These are phyloP conservation scores for Caretta caretta DNA, from an alignment of 2,113 vertebrate species.

Conservation along the genomic window DNA sequence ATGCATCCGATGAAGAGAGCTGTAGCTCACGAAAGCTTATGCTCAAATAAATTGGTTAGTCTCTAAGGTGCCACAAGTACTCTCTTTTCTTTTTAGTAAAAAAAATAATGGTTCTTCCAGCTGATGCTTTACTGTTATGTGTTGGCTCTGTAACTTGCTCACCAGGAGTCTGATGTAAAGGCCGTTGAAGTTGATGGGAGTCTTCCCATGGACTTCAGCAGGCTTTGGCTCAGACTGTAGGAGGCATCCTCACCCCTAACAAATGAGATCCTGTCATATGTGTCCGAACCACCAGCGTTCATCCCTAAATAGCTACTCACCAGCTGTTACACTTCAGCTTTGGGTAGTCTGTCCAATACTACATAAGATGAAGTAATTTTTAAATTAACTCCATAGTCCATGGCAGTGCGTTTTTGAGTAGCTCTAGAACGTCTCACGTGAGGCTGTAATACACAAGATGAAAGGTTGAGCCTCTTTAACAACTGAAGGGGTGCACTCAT, in stretches of 20 bases:
- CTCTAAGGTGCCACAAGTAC: too few relatives aligned
- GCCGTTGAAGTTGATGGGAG: background rate
- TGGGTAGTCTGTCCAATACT: background rate
- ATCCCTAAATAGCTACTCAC: accelerated
- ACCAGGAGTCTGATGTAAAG: background rate
- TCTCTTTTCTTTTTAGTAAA: background rate
- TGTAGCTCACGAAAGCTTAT: too few relatives aligned
- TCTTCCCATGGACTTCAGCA: background rate
- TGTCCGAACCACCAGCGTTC: background rate
- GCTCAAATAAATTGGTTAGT: too few relatives aligned
- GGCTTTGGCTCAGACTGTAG: accelerated
- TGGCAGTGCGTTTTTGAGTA: background rate
- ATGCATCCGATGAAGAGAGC: too few relatives aligned
- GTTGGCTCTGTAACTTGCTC: background rate
- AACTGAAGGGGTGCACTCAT: background rate
- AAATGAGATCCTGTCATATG: background rate
- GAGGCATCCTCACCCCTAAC: background rate
- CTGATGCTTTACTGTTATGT: background rate
- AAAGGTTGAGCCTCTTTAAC: background rate
- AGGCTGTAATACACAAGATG: background rate
- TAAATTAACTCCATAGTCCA: background rate
- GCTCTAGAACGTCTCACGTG: background rate
- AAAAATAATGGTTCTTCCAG: background rate
- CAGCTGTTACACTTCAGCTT: background rate
- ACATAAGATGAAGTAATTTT: background rate